These are phyloP conservation scores for Drosophila albomicans DNA, from an alignment of 1,140 invertebrate genomes.

Conservation along the genomic window DNA sequence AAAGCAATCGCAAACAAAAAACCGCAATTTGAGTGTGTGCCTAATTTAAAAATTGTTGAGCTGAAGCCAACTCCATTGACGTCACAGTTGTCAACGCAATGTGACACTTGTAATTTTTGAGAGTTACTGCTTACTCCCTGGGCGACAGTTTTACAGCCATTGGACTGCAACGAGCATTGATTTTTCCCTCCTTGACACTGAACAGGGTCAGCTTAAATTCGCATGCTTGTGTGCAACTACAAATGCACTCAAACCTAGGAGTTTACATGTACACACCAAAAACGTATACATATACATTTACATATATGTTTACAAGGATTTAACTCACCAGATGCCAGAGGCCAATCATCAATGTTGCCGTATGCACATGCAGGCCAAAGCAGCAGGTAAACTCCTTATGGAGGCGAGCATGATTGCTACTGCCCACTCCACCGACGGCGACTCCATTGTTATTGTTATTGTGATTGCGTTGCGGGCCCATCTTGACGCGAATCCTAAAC, in stretches of 20 bases:
- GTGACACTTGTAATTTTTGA: constrained; percentile 8
- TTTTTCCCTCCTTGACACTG: constrained; percentile 77
- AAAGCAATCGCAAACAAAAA: neutral
- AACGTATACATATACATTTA: neutral
- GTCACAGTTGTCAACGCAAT: neutral
- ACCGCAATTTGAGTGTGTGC: constrained; percentile 1
- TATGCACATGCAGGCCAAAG: constrained; percentile 93
- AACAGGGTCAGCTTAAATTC: constrained; percentile 64
- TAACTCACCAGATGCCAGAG: constrained; percentile 91
- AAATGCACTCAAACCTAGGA: constrained; percentile 53
- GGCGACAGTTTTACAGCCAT: constrained; percentile 54
- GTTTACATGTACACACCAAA: neutral
- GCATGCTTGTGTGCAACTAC: constrained; percentile 17
- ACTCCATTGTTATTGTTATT: constrained; percentile 38
- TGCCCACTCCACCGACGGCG: constrained; percentile 25
- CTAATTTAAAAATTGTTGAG: neutral
- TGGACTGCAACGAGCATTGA: constrained; percentile 58
- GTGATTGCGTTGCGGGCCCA: constrained; percentile 86
- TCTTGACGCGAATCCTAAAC: constrained; percentile 88
- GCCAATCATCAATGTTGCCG: constrained; percentile 92
- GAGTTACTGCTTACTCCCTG: neutral
- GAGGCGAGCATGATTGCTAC: constrained; percentile 63
- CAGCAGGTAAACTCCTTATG: constrained; percentile 91
- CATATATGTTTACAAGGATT: constrained; percentile 22
- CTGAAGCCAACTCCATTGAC: constrained; percentile 10